Percentiles rank a stretch among this genome's conserved stretches.
Conservation (phyloP, 2,888 invertebrate genomes). For the Dryococelus australis region DNA sequence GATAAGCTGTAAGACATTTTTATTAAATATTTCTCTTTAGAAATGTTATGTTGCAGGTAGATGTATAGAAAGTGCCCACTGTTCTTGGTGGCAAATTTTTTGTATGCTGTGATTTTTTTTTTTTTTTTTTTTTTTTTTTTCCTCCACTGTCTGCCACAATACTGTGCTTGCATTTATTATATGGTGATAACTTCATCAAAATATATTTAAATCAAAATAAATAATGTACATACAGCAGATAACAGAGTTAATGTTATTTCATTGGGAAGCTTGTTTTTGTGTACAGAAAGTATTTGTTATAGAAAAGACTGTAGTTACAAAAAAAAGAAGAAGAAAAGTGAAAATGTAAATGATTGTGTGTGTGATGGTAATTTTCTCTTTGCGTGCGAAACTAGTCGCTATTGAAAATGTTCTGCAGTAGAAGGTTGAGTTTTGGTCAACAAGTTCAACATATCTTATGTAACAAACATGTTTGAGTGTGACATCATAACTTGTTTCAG, state of each 20-base stretch:
- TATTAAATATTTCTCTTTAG: too few relatives aligned
- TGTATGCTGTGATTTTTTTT: neutral
- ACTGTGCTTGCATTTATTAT: conserved; percentile 5
- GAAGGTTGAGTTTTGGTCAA: neutral
- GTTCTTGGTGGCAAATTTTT: too few relatives aligned
- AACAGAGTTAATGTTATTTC: neutral
- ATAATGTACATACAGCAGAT: neutral
- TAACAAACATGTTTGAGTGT: neutral
- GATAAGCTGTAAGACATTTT: too few relatives aligned
- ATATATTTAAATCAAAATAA: neutral
- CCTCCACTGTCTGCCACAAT: neutral
- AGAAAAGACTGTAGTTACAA: neutral
- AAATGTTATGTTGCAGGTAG: too few relatives aligned
- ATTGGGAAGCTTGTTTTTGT: neutral
- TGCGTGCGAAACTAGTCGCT: neutral
- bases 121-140: neutral
- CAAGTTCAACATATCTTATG: neutral
- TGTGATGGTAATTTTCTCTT: neutral
- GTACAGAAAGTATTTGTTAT: neutral
- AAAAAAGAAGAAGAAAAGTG: too few relatives aligned
- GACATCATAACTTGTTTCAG: too few relatives aligned
- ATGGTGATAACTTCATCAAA: neutral
- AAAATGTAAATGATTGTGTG: neutral
- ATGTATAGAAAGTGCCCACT: too few relatives aligned
- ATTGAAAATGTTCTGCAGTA: neutral